phyloP scores from a whole-genome alignment of 2,113 vertebrate genomes.

The Piaya cayana region DNA sequence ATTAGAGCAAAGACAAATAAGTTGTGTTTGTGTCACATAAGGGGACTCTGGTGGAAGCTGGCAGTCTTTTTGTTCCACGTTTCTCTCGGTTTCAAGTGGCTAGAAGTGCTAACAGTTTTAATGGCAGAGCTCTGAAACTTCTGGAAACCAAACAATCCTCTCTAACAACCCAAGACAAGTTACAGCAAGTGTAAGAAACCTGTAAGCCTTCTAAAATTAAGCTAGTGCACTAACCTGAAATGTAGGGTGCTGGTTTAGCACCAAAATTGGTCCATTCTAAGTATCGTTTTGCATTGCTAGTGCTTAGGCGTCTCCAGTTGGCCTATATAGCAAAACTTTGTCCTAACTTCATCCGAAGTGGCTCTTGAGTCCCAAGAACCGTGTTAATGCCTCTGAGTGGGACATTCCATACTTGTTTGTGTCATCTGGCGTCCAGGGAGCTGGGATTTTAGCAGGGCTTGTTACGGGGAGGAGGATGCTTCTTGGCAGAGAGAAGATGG shows the following conservation, averaged over 20 bases:
- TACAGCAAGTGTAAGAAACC: conserved; percentile 55
- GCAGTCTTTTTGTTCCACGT: background rate
- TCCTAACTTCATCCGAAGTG: background rate
- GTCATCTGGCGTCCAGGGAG: background rate
- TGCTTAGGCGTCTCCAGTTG: background rate
- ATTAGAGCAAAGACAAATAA: background rate
- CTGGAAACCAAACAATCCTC: conserved; percentile 55
- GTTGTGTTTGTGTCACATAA: accelerated
- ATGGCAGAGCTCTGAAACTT: conserved; percentile 36
- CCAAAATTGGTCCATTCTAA: conserved; percentile 18
- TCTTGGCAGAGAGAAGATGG: background rate
- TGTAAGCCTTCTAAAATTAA: conserved; percentile 67
- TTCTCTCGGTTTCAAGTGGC: background rate
- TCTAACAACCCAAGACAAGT: conserved; percentile 37
- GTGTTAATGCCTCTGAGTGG: background rate
- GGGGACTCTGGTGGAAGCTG: background rate
- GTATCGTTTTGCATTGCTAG: conserved; percentile 29
- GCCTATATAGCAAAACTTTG: background rate
- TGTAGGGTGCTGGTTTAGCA: conserved; percentile 48
- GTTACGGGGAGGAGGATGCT: background rate
- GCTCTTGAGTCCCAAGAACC: background rate
- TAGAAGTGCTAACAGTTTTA: conserved; percentile 19
- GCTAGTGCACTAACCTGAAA: conserved; percentile 65
- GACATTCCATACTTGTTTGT: background rate
- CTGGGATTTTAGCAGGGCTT: background rate